phyloP scores from a whole-genome alignment of 2,888 invertebrate genomes.

The Fragum whitleyi region DNA sequence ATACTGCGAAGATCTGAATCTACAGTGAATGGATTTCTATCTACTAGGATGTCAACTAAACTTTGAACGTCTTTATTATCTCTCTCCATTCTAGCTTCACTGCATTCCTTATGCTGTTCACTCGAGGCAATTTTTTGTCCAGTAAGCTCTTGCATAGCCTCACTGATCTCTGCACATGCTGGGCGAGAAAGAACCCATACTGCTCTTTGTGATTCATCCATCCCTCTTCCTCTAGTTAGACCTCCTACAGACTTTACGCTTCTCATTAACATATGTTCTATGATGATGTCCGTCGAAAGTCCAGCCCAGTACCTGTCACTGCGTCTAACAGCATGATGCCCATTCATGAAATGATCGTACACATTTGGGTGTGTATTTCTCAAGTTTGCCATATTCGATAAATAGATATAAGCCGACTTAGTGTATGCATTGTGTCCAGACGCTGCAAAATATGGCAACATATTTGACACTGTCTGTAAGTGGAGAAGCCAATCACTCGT shows the following conservation, averaged over 20 bases:
- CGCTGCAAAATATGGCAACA: slow-evolving; percentile 57
- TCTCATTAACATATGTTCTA: slow-evolving; percentile 65
- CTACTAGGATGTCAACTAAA: slow-evolving; percentile 36
- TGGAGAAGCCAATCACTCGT: slow-evolving; percentile 39
- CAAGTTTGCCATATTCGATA: slow-evolving; percentile 49
- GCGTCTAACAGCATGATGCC: slow-evolving; percentile 31
- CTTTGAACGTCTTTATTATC: slow-evolving; percentile 39
- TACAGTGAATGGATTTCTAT: slow-evolving; percentile 8
- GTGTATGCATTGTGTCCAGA: slow-evolving; percentile 60
- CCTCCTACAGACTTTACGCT: slow-evolving; percentile 67
- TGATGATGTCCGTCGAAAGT: slow-evolving; percentile 45
- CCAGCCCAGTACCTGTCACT: slow-evolving; percentile 46
- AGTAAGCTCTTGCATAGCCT: slow-evolving; percentile 54
- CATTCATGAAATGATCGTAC: slow-evolving; percentile 31
- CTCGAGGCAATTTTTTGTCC: slow-evolving; percentile 35
- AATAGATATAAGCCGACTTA: slow-evolving; percentile 57
- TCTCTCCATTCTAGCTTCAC: slow-evolving; percentile 38
- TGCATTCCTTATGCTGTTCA: slow-evolving; percentile 56
- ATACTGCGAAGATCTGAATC: slow-evolving; percentile 22
- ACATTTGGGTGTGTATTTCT: slow-evolving; percentile 25
- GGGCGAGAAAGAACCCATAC: slow-evolving; percentile 47
- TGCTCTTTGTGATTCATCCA: slow-evolving; percentile 55
- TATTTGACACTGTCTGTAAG: neutral
- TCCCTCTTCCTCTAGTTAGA: slow-evolving; percentile 63
- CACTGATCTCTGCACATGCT: slow-evolving; percentile 42